Base-by-base conservation (phyloP, 2,888 invertebrate species). In the Lasioglossum vierecki region DNA sequence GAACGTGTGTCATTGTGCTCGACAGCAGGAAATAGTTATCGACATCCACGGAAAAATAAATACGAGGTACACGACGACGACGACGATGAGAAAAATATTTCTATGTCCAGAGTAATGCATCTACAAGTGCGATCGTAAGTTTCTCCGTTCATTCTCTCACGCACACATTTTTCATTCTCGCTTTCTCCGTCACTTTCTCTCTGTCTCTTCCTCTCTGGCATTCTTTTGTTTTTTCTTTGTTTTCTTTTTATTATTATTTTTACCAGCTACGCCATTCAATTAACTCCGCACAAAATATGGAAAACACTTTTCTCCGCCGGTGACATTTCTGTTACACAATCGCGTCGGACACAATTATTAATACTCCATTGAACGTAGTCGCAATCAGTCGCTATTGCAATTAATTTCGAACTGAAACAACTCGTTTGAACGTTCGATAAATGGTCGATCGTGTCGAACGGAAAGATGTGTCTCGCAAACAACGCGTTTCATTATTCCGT, bases 71-170 rank as follows among this genome's bases (percentile, higher is more conserved):
- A n/a, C n/a, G n/a, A 79, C 70, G 57, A 57, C 70, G 57, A 57
- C 75, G 57, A 57, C 75, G 75, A 84, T 83, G 84, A 83, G 84
- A 84, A 84, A 84, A 84, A 84, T 84, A 84, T 84, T 79, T 79
- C 84, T 83, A 83, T 83, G 72, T 72, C 35, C 78, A 74, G 46
- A 75, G n/a, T 76, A 78, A 83, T 22, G 63, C 57, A 13, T 57
- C 83, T 79, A 83, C 75, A 22, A 72, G 70, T 83, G 83, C 44
- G 60, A 35, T 81, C 39, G 49, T 63, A 76, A 49, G 26, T 44
- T 72, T 9, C 39, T 39, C 11, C 35, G 13, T 66, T 68, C 39
- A 22, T 39, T 68, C 35, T 39, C 18, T 15, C 35, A 4, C 8
- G 4, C 66, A 35, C 8, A 39, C 39, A 35, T 11, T 22, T 11